These are phyloP conservation scores for Manis crassicaudata DNA, from an alignment of 2,797 vertebrate species.

Conservation along the genomic window DNA sequence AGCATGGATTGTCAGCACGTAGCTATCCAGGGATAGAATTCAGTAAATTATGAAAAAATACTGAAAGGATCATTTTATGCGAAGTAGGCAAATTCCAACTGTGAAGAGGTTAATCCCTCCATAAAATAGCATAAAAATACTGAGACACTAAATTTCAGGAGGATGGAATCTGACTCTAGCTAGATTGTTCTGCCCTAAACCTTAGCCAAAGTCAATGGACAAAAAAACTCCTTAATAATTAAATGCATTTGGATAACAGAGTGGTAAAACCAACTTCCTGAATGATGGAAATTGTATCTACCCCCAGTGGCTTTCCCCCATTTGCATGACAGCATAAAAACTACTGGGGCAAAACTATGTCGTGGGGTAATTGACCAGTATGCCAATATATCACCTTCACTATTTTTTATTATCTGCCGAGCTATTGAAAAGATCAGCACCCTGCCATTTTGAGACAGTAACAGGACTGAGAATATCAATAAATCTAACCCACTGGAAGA, in stretches of 20 bases:
- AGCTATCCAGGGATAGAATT: background rate
- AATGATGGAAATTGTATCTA: background rate
- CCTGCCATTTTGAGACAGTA: background rate
- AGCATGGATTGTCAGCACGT: slow-evolving; percentile 17
- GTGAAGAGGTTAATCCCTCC: slow-evolving; percentile 54
- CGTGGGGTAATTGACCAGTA: background rate
- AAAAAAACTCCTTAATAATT: slow-evolving; percentile 17
- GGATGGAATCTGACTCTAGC: background rate
- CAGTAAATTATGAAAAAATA: slow-evolving; percentile 1
- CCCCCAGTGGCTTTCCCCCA: background rate
- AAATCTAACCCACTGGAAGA: background rate
- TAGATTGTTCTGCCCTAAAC: background rate
- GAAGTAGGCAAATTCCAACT: slow-evolving; percentile 64
- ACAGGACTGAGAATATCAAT: background rate
- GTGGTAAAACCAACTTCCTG: slow-evolving; percentile 26
- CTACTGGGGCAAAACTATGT: background rate
- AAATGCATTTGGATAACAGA: slow-evolving; percentile 36
- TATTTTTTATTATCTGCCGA: background rate
- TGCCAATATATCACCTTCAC: background rate
- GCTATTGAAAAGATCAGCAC: background rate
- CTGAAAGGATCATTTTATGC: slow-evolving; percentile 33
- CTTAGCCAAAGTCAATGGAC: background rate
- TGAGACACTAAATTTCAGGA: slow-evolving; percentile 13
- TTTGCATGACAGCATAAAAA: background rate
- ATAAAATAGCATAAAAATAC: slow-evolving; percentile 50